Base-by-base conservation (phyloP, 2,797 vertebrate species). In the Syngnathus rostellatus region DNA sequence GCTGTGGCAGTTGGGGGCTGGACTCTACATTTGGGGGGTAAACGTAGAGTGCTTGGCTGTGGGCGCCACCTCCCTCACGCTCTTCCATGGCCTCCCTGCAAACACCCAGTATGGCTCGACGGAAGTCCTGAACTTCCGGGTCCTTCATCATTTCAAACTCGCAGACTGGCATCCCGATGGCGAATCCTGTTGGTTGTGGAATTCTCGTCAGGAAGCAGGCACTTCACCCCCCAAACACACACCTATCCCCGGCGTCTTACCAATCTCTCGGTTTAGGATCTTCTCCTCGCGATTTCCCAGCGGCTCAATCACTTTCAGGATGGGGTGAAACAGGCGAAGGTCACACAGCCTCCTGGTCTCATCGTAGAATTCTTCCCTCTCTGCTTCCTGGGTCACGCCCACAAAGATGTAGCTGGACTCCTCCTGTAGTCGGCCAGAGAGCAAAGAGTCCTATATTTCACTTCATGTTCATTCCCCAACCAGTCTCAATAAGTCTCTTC, bases 361-460 rank as follows among this genome's bases (percentile, higher is more conserved):
- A 0, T 93, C 92, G 0, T 92, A 93, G 65, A 92, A 93, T 80
- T 92, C 91, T 80, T 93, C 92, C 66, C 91, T 76, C 68, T 93
- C 92, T 0, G 92, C 92, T 68, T 93, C 92, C 79, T 93, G 92
- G 8, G 91, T 93, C 72, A 93, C 91, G 5, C 92, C 91, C 67
- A 93, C 90, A 72, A 93, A 92, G 70, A 93, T 93, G 78, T 93
- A 93, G 53, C 87, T 89, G 0, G 90, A 91, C 76, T 92, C 92
- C 68, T 92, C 92, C 92, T 92, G 78, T 11, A 2, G 14, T 62
- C 12, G 6, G 11, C 12, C 41, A 45, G 37, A 62, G 21, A 62
- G 21, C 41, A 45, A 12, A 45, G 23, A 1, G 17, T 51, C 40
- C 2, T 11, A 11, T 8, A 55, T 11, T 10, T 53, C 51, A 23